phyloP scores from a whole-genome alignment of 2,113 vertebrate species.

The Ictalurus punctatus region DNA sequence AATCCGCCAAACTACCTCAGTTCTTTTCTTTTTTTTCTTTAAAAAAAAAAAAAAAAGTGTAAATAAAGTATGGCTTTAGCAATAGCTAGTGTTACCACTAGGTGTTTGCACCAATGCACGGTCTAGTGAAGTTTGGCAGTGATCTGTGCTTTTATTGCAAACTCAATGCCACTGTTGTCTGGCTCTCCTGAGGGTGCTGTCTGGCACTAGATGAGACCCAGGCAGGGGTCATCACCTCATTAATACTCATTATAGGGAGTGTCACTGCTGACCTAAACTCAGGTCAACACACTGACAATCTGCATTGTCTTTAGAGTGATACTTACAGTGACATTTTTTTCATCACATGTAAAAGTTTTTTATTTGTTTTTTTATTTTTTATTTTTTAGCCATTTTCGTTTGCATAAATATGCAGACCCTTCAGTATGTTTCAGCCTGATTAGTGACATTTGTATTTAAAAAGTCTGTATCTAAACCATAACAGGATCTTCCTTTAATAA shows the following conservation, averaged over 20 bases:
- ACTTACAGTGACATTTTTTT: background rate
- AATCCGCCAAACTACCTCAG: slow-evolving; percentile 1
- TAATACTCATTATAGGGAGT: slow-evolving; percentile 8
- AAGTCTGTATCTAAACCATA: background rate
- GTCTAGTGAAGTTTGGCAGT: slow-evolving; percentile 27
- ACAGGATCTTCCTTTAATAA: background rate
- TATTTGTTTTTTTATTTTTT: too few relatives aligned
- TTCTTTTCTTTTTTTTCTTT: background rate
- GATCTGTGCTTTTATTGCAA: slow-evolving; percentile 26
- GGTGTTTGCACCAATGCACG: background rate
- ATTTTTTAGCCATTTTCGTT: background rate
- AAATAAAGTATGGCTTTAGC: slow-evolving; percentile 2
- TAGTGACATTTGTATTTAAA: background rate
- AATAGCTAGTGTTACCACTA: background rate
- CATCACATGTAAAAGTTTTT: background rate
- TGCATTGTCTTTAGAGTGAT: background rate
- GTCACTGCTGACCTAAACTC: slow-evolving; percentile 1
- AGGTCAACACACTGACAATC: slow-evolving; percentile 1
- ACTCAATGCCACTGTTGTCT: slow-evolving; percentile 36
- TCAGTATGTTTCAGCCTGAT: background rate
- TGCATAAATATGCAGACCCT: background rate
- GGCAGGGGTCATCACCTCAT: slow-evolving; percentile 46
- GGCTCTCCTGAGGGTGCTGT: slow-evolving; percentile 47
- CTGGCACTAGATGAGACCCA: slow-evolving; percentile 48
- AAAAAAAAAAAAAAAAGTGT: background rate